phyloP scores from a whole-genome alignment of 2,113 vertebrate species.

The Bubo blakistoni region DNA sequence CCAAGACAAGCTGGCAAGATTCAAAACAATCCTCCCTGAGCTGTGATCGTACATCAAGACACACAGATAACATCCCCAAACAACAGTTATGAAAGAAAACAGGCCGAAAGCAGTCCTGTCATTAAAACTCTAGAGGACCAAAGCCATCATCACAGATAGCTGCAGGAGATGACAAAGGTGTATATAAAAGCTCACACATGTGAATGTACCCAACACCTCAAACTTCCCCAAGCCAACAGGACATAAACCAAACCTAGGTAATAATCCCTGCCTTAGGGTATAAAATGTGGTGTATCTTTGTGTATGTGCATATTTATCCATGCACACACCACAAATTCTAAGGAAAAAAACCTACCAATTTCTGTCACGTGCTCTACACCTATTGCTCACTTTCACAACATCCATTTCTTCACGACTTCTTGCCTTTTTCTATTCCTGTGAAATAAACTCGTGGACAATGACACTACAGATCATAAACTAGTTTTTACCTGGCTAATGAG shows the following conservation, averaged over 20 bases:
- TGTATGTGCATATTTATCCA: not conserved
- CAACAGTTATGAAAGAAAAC: not conserved
- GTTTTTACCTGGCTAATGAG: not conserved
- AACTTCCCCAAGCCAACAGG: not conserved
- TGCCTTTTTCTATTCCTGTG: not conserved
- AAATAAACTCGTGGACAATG: not conserved
- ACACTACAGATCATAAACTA: not conserved
- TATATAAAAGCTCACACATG: not conserved
- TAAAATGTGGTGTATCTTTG: not conserved
- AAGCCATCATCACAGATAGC: not conserved
- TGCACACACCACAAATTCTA: rapidly evolving
- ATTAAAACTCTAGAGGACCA: not conserved
- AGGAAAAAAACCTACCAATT: not conserved
- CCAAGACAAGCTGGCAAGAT: not conserved
- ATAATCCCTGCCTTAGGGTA: not conserved
- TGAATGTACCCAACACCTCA: not conserved
- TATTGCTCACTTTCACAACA: not conserved
- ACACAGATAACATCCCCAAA: not conserved
- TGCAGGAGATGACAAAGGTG: not conserved
- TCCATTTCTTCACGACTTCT: not conserved
- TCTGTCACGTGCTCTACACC: rapidly evolving
- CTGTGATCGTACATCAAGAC: not conserved
- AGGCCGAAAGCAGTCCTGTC: not conserved
- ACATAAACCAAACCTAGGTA: not conserved
- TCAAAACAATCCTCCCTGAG: not conserved